Evolutionary conservation across 2,888 invertebrate genomes (phyloP).

Genomic region (Tetrapedia diversipes): DNA sequence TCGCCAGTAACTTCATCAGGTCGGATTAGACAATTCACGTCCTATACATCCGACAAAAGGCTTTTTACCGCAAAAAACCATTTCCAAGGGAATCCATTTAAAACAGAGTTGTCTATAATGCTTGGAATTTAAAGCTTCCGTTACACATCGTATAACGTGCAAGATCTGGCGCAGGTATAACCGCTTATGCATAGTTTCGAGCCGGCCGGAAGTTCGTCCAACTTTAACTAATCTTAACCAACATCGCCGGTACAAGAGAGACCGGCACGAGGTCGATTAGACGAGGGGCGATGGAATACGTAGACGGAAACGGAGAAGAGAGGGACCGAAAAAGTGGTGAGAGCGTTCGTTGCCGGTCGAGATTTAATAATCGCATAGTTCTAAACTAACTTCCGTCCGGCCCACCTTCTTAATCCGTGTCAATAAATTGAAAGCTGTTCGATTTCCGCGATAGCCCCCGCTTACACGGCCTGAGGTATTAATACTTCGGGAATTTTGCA

Average conservation of each 20-base stretch:
- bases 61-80: background rate
- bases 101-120: background rate
- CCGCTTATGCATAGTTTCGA: constrained; percentile 66
- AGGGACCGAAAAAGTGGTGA: constrained; percentile 53
- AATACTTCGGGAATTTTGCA: background rate
- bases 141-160: constrained; percentile 41
- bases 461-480: background rate
- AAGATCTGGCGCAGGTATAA: constrained; percentile 62
- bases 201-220: constrained; percentile 58
- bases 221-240: constrained; percentile 70
- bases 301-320: constrained; percentile 41
- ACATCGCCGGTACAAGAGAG: constrained; percentile 44
- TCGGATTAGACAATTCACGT: no score
- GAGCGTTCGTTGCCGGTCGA: constrained; percentile 43
- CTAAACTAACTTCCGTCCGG: constrained; percentile 50
- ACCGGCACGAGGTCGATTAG: constrained; percentile 50
- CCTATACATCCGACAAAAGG: no score
- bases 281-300: constrained; percentile 32
- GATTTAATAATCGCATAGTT: constrained; percentile 70
- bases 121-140: constrained; percentile 19
- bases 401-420: constrained; percentile 52
- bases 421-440: constrained; percentile 33
- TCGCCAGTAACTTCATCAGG: no score
- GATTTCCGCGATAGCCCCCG: constrained; percentile 10
- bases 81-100: background rate